Conservation (phyloP, 1,140 invertebrate species). For the Mizuhopecten yessoensis region DNA sequence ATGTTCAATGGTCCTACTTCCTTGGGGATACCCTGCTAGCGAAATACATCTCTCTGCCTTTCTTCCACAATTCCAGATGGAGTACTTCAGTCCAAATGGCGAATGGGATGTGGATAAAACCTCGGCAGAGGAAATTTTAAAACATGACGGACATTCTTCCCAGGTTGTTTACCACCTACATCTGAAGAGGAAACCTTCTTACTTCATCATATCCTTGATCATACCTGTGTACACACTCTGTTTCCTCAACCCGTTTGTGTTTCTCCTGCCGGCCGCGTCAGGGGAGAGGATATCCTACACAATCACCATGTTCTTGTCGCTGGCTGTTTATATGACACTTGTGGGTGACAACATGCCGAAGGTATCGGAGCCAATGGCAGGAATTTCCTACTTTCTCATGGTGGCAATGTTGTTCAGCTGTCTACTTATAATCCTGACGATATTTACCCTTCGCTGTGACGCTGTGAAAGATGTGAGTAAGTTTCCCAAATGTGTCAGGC, state of each 20-base stretch:
- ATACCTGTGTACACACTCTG: conserved; percentile 86
- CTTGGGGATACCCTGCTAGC: not conserved
- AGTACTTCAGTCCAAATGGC: not conserved
- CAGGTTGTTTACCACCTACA: not conserved
- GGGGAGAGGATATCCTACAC: conserved; percentile 86
- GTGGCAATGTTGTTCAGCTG: conserved; percentile 54
- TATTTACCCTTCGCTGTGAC: conserved; percentile 50
- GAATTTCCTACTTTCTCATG: conserved; percentile 56
- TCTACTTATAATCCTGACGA: conserved; percentile 48
- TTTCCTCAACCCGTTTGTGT: conserved; percentile 85
- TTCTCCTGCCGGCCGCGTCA: conserved; percentile 86
- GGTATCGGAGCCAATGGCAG: conserved; percentile 83
- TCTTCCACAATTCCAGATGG: not conserved
- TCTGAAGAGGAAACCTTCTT: conserved; percentile 55
- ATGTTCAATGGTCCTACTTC: conserved; percentile 3
- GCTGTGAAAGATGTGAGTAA: not conserved
- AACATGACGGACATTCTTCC: not conserved
- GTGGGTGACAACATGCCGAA: conserved; percentile 86
- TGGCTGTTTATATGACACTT: conserved; percentile 86
- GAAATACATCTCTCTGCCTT: too few species aligned
- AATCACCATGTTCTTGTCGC: conserved; percentile 85
- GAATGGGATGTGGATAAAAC: not conserved
- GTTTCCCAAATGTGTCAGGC: not conserved
- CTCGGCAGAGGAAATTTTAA: not conserved
- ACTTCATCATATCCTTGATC: conserved; percentile 85